Evolutionary conservation across 35 echinoderm and acorn worm species (phyloP), one percentile per base, ranked within the genome.

Genomic region (Acanthaster planci): DNA sequence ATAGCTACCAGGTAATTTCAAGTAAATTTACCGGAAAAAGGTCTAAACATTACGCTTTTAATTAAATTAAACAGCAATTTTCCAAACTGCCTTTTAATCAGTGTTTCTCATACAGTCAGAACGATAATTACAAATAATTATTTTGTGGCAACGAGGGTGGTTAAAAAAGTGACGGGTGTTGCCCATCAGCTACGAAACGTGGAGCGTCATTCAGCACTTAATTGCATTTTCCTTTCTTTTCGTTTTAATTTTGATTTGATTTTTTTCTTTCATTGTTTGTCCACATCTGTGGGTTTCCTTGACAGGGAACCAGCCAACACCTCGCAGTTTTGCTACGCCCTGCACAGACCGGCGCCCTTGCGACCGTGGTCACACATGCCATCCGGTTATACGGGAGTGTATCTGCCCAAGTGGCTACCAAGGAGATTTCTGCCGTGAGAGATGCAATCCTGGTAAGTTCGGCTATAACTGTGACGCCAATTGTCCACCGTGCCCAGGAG

Each of bases 371-470:
- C 81, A 57, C 38, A 83, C 56, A 9, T 83, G 81, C 22, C 81
- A 83, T 32, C 81, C 81, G 21, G 81, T 83, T 29, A 58, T 58
- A 38, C 81, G 81, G 2, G 51, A 83, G 56, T 83, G 81, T 21
- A 64, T 81, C 9, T 83, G 81, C 38, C 81, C 81, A 5, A 57
- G 51, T 59, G 81, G 81, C 30, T 83, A 51, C 38, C 27, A 83
- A 56, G 81, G 81, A 57, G 53, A 12, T 12, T 35, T 58, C 53
- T 83, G 81, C 19, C 31, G 37, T 16, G 27, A 38, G 81, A 7
- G 4, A 58, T 83, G 81, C 44, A 37, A 7, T 35, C 22, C 53
- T 23, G 81, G 81, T 7, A 51, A 8, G 4, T 83, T 37, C 44
- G 81, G 81, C 1, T 58, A 58, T 34, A 8, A 83, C 21, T 83